Evolutionary conservation across 2,113 vertebrate species (phyloP).

Genomic region (Labeo rohita): DNA sequence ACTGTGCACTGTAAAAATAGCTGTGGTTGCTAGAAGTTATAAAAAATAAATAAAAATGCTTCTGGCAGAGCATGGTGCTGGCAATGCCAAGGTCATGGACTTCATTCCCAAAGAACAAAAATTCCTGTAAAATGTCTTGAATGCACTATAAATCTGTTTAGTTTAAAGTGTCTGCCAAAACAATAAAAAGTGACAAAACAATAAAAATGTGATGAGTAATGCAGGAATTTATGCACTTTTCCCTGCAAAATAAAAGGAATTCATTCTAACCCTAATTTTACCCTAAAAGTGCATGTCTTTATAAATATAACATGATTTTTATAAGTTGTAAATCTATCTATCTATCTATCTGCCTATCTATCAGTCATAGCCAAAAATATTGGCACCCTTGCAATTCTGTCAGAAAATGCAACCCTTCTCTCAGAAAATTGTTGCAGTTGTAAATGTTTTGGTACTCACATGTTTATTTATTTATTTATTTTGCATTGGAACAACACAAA

Average conservation of each 20-base stretch:
- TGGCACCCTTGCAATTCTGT: too few relatives aligned
- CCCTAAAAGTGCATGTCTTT: too few relatives aligned
- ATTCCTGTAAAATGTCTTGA: neutral
- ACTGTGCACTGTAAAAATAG: neutral
- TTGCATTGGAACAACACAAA: too few relatives aligned
- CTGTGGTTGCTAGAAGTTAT: neutral
- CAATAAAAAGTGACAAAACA: constrained; percentile 1
- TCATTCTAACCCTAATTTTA: neutral
- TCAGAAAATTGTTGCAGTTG: too few relatives aligned
- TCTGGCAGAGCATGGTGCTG: neutral
- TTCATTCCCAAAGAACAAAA: neutral
- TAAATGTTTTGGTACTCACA: too few relatives aligned
- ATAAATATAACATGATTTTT: too few relatives aligned
- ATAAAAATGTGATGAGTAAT: neutral
- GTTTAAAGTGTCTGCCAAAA: neutral
- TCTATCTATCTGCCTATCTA: too few relatives aligned
- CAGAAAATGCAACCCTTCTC: too few relatives aligned
- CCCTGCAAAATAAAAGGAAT: neutral
- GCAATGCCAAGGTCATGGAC: neutral
- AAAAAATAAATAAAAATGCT: neutral
- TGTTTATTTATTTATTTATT: too few relatives aligned
- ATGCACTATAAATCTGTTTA: neutral
- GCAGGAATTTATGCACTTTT: neutral
- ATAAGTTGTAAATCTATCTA: too few relatives aligned
- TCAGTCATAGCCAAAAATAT: too few relatives aligned